Percentiles rank a stretch among this genome's conserved stretches.
phyloP scores from a whole-genome alignment of 2,888 invertebrate species.

The Lepetodrilus schrolli region DNA sequence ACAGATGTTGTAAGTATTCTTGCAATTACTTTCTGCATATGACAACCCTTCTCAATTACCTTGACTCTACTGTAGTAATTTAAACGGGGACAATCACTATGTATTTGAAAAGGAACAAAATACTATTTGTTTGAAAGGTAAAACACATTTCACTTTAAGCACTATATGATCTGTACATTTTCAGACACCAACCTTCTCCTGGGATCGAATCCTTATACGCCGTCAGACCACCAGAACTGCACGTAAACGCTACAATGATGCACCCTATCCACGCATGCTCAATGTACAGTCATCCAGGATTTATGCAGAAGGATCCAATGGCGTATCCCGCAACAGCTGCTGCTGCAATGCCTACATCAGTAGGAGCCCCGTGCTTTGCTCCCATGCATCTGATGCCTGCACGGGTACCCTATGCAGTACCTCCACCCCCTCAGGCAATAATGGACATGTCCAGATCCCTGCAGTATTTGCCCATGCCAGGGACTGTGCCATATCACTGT shows the following conservation, averaged over 20 bases:
- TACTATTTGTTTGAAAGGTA: too few relatives aligned
- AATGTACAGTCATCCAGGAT: conserved; percentile 31
- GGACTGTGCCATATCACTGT: conserved; percentile 24
- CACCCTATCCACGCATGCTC: conserved; percentile 43
- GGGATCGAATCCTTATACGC: conserved; percentile 20
- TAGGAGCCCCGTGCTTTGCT: conserved; percentile 33
- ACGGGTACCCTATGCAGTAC: conserved; percentile 28
- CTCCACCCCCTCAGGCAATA: neutral
- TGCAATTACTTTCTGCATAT: too few relatives aligned
- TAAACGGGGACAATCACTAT: too few relatives aligned
- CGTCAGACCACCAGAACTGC: conserved; percentile 32
- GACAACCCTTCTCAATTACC: too few relatives aligned
- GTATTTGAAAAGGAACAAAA: too few relatives aligned
- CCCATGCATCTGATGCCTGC: conserved; percentile 36
- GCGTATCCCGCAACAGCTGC: conserved; percentile 36
- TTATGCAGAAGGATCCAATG: conserved; percentile 41
- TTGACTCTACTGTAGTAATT: too few relatives aligned
- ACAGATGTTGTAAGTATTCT: conserved; percentile 43
- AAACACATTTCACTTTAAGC: too few relatives aligned
- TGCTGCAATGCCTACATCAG: conserved; percentile 30
- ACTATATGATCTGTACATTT: too few relatives aligned
- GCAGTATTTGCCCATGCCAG: conserved; percentile 11
- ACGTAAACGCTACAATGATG: conserved; percentile 32
- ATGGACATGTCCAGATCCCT: conserved; percentile 17
- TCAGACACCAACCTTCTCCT: neutral